Conservation (phyloP, 2,888 invertebrate genomes). For the Cinara cedri region DNA sequence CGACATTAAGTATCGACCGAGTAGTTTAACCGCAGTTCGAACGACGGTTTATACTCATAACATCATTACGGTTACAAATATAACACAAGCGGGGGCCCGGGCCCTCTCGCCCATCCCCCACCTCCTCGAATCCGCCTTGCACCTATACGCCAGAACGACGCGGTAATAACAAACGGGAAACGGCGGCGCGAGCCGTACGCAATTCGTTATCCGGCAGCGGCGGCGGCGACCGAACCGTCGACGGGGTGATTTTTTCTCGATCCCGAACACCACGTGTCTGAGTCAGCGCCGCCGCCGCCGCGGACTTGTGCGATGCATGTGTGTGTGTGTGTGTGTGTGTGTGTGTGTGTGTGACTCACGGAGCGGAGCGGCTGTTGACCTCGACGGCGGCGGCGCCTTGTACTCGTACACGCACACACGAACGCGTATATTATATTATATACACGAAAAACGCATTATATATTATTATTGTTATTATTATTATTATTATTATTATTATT, state of each 20-base stretch:
- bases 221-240: no score
- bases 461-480: constrained; percentile 8
- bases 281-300: neutral
- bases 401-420: neutral
- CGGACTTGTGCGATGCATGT: neutral
- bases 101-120: no score
- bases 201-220: no score
- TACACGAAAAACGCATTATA: neutral
- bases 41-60: no score
- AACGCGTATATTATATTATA: constrained; percentile 4
- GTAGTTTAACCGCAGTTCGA: no score
- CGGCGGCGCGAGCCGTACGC: no score
- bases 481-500: neutral
- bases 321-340: neutral
- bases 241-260: neutral
- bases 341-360: constrained; percentile 38
- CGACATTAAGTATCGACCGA: no score
- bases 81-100: no score
- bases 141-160: no score
- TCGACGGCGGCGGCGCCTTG: constrained; percentile 27
- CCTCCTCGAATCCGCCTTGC: no score
- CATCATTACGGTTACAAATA: no score
- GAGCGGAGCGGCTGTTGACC: constrained; percentile 46
- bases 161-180: neutral
- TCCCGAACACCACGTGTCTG: neutral